Percentiles rank a stretch among this genome's conserved stretches.
These are phyloP conservation scores for Amblyjoppa fuscipennis DNA, from an alignment of 2,888 invertebrate species.

Conservation along the genomic window DNA sequence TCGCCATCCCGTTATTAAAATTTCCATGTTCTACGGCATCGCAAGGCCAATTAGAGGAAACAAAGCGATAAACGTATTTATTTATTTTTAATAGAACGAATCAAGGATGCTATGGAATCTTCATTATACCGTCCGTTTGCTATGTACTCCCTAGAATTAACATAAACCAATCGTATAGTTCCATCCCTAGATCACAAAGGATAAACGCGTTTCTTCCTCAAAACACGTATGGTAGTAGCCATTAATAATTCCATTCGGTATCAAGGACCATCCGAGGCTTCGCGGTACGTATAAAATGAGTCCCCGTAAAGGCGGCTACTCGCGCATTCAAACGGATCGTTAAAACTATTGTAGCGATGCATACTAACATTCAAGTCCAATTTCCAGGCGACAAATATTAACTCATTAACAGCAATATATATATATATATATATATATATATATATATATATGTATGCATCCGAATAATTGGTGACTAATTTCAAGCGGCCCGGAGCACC, in stretches of 20 bases:
- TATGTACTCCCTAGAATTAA: background rate
- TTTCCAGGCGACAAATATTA: background rate
- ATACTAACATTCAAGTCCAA: background rate
- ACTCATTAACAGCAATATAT: too few species aligned
- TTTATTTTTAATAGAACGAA: background rate
- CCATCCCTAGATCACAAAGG: constrained; percentile 34
- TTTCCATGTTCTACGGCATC: constrained; percentile 18
- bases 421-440: too few species aligned
- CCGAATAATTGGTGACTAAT: constrained; percentile 9
- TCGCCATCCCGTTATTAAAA: constrained; percentile 37
- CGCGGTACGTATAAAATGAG: background rate
- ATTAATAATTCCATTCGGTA: constrained; percentile 43
- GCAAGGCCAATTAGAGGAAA: constrained; percentile 31
- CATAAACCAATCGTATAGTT: constrained; percentile 42
- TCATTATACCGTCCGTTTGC: background rate
- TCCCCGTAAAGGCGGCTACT: background rate
- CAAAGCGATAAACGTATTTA: constrained; percentile 3
- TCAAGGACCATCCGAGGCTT: constrained; percentile 24
- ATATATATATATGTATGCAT: too few species aligned
- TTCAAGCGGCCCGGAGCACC: constrained; percentile 3
- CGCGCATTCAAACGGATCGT: background rate
- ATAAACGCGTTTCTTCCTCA: constrained; percentile 41
- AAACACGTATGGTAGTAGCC: constrained; percentile 59
- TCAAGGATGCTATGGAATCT: background rate
- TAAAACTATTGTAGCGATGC: background rate